These are phyloP conservation scores for Simalia tracyae DNA, from an alignment of 2,797 vertebrate genomes.

Conservation along the genomic window DNA sequence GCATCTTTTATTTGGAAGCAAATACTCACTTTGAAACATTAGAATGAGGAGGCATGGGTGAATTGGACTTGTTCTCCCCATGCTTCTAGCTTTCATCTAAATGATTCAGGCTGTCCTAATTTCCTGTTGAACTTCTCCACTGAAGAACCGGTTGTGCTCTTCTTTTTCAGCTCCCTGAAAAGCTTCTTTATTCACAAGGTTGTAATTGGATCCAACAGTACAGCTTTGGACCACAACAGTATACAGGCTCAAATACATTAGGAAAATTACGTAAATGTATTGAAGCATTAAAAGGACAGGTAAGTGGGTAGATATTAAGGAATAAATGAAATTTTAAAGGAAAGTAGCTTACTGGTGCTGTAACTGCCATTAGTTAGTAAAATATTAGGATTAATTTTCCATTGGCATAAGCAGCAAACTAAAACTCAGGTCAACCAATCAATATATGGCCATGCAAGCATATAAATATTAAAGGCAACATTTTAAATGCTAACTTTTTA, in stretches of 20 bases:
- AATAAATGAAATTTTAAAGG: not conserved
- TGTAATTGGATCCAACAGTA: conserved; percentile 84
- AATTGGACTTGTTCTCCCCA: not conserved
- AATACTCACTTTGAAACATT: not conserved
- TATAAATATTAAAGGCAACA: not conserved
- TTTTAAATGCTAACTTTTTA: not conserved
- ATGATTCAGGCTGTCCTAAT: not conserved
- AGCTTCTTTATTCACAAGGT: conserved; percentile 81
- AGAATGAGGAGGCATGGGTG: not conserved
- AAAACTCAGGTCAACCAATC: not conserved
- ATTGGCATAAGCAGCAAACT: not conserved
- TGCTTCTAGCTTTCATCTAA: not conserved
- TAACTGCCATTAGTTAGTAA: not conserved
- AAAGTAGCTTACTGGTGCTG: not conserved
- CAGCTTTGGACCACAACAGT: conserved; percentile 80
- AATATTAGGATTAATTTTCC: not conserved
- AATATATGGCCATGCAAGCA: not conserved
- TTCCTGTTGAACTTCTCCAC: not conserved
- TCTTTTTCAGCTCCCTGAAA: conserved; percentile 77
- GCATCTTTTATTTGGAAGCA: not conserved
- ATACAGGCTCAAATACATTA: conserved; percentile 77
- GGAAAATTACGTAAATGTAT: conserved; percentile 79
- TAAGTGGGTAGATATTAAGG: conserved; percentile 57
- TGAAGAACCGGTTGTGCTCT: conserved; percentile 13
- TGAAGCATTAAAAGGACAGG: conserved; percentile 74